Conservation (phyloP, 2,113 vertebrate genomes). For the Ia io region DNA sequence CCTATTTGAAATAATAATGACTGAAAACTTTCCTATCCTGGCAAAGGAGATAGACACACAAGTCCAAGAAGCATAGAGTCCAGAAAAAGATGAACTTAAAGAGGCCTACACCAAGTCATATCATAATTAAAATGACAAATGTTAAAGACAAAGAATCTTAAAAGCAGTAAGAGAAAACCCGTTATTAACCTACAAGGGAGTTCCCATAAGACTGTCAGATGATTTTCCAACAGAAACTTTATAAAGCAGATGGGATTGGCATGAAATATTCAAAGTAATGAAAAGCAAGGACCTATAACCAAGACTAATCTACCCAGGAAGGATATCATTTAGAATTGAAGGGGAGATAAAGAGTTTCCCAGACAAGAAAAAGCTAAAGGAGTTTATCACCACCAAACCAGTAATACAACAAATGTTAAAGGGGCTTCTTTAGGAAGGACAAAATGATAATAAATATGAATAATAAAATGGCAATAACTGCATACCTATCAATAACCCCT, state of each 20-base stretch:
- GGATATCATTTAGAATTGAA: neutral
- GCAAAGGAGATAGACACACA: neutral
- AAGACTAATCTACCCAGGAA: neutral
- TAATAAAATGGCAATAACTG: neutral
- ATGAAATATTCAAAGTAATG: no score
- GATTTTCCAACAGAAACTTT: neutral
- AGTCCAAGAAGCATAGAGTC: neutral
- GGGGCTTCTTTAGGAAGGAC: neutral
- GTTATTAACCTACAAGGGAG: neutral
- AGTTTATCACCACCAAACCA: neutral
- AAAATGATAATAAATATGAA: neutral
- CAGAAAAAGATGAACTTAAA: neutral
- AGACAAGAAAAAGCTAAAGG: neutral
- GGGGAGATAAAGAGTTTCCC: neutral
- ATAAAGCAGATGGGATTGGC: no score
- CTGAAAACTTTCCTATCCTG: neutral
- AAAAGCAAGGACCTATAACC: neutral
- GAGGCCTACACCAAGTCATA: neutral
- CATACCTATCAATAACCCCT: neutral
- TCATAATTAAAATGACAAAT: neutral
- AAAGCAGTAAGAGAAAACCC: neutral
- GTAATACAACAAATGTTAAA: neutral
- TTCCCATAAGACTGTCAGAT: neutral
- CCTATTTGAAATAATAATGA: neutral
- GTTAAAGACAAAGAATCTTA: neutral